phyloP scores from a whole-genome alignment of 2,797 vertebrate genomes.

The Psittacula derbiana region DNA sequence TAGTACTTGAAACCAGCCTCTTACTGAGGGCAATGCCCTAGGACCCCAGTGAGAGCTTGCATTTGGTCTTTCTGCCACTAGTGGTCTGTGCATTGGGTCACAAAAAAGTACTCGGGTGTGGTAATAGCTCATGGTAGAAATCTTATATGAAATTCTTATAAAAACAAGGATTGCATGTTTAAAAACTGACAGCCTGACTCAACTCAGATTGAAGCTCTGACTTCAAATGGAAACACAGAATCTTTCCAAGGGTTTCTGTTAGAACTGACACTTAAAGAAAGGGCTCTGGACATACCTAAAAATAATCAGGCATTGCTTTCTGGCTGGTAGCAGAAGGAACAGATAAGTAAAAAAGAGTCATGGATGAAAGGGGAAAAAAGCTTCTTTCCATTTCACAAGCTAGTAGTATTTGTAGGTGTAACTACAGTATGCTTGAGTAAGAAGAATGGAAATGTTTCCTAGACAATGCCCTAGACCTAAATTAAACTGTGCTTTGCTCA shows the following conservation, averaged over 20 bases:
- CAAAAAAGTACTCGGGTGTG: not conserved
- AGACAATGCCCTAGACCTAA: not conserved
- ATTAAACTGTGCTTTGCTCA: not conserved
- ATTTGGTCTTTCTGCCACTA: not conserved
- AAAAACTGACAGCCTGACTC: not conserved
- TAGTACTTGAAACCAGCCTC: not conserved
- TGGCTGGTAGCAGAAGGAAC: not conserved
- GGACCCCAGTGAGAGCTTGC: not conserved
- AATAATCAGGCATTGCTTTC: not conserved
- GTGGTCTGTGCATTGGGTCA: not conserved
- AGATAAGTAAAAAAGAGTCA: constrained; percentile 18
- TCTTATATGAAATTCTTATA: not conserved
- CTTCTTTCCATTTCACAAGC: constrained; percentile 32
- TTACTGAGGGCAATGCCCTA: not conserved
- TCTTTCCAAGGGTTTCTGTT: not conserved
- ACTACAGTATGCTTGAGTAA: constrained; percentile 45
- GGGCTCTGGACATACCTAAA: not conserved
- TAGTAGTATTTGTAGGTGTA: constrained; percentile 32
- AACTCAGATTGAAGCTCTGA: not conserved
- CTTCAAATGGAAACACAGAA: not conserved
- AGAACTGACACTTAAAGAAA: not conserved
- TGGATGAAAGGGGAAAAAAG: not conserved
- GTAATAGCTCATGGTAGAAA: not conserved
- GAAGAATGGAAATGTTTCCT: constrained; percentile 33
- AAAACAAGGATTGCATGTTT: not conserved